A percentile compares a stretch with the other conserved stretches of the same genome.
Conservation (phyloP, 2,113 vertebrate genomes). For the Hyaena hyaena region DNA sequence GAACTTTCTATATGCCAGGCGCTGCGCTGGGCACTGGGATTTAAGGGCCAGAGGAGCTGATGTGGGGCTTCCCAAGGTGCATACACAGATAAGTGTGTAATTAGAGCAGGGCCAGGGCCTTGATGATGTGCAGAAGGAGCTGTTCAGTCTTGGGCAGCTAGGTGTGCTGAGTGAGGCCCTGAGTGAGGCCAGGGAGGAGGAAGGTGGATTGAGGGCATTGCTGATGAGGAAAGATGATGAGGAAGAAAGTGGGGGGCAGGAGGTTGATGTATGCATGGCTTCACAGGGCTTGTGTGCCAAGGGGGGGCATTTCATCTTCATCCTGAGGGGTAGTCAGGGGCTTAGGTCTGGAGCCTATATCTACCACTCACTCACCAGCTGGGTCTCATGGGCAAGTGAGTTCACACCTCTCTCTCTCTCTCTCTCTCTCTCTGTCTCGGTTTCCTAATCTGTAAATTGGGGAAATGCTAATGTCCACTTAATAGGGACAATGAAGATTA, state of each 20-base stretch:
- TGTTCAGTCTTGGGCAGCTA: background rate
- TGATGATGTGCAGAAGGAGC: background rate
- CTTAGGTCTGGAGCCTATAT: background rate
- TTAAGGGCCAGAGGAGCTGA: background rate
- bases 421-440: background rate
- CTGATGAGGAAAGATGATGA: background rate
- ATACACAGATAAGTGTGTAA: fast-evolving
- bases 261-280: background rate
- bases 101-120: background rate
- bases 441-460: background rate
- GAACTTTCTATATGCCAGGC: background rate
- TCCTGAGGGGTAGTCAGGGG: background rate
- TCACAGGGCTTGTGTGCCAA: background rate
- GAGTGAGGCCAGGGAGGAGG: background rate
- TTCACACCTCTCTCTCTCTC: too few species aligned
- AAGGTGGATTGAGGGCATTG: fast-evolving
- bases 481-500: background rate
- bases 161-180: too few species aligned
- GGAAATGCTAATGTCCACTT: background rate
- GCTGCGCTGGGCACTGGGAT: background rate
- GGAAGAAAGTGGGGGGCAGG: background rate
- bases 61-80: fast-evolving
- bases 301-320: fast-evolving
- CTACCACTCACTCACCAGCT: background rate
- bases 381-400: background rate